Evolutionary conservation across 2,888 invertebrate genomes (phyloP).

Genomic region (Pterostichus madidus): DNA sequence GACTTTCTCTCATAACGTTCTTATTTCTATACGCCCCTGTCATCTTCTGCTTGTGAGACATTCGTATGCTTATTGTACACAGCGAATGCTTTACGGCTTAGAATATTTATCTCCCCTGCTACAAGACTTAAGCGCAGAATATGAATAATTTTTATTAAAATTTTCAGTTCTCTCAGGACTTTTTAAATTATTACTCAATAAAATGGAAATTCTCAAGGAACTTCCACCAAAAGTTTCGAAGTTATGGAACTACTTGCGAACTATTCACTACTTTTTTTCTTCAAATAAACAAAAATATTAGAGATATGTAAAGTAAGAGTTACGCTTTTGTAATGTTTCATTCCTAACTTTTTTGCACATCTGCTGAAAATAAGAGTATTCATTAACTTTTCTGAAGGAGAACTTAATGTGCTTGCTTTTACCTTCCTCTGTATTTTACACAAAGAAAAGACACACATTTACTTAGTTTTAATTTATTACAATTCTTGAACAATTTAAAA

Average conservation of each 20-base stretch:
- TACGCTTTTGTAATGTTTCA: conserved; percentile 30
- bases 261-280: conserved; percentile 29
- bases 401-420: conserved; percentile 10
- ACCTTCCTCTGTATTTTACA: conserved; percentile 11
- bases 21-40: conserved; percentile 34
- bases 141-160: conserved; percentile 66
- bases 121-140: conserved; percentile 50
- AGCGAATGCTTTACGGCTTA: conserved; percentile 51
- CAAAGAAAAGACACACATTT: conserved; percentile 19
- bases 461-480: not conserved
- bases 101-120: conserved; percentile 52
- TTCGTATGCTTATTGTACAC: conserved; percentile 63
- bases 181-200: conserved; percentile 66
- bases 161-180: conserved; percentile 53
- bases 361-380: conserved; percentile 24
- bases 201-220: conserved; percentile 58
- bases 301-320: conserved; percentile 13
- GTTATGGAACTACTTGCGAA: conserved; percentile 60
- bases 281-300: conserved; percentile 54
- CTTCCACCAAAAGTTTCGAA: conserved; percentile 42
- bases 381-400: conserved; percentile 10
- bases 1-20: conserved; percentile 56
- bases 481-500: not conserved
- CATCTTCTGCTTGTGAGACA: conserved; percentile 48
- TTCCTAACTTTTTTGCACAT: conserved; percentile 23